Base-by-base conservation (phyloP, 2,113 vertebrate species). In the Echinops telfairi region DNA sequence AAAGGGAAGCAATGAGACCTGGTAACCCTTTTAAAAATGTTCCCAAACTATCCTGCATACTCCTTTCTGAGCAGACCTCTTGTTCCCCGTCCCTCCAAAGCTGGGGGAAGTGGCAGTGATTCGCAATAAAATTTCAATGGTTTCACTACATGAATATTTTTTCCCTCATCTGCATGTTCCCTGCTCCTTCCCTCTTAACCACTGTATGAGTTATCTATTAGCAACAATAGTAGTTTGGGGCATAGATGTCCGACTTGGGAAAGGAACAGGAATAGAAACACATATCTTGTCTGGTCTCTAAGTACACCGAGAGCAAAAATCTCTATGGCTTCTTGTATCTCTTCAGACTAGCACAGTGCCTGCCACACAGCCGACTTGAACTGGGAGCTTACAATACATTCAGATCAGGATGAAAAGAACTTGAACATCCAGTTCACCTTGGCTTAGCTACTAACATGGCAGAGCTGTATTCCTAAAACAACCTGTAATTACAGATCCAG, bases 401-500 rank as follows among this genome's bases (percentile, higher is more conserved):
- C 43, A 88, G 19, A 64, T 17, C 68, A 88, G 53, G 79, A 83
- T 3, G n/a, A 58, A 88, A 85, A 77, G 43, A 87, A 60, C 31
- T n/a, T 58, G 58, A 90, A 86, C 47, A 89, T 86, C 38, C 12
- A 68, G 47, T n/a, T 76, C 60, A 64, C 15, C 75, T 90, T 77
- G 83, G 19, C 38, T 47, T n/a, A 83, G 36, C 60, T 83, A 79
- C 27, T 66, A 66, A 53, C 9, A 3, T 33, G 27, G 81, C 20
- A 84, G 17, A 92, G 40, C 43, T 58, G n/a, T 86, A 84, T 53
- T 68, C 83, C 87, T 84, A 79, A 80, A 40, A 71, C 60, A 66
- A 60, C 68, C 64, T 83, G 29, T 76, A 87, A 90, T 40, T n/a
- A 78, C 27, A 90, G 38, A 84, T 31, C 92, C 40, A 73, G 82